phyloP scores from a whole-genome alignment of 2,113 vertebrate genomes.

The Pterocles burchelli region DNA sequence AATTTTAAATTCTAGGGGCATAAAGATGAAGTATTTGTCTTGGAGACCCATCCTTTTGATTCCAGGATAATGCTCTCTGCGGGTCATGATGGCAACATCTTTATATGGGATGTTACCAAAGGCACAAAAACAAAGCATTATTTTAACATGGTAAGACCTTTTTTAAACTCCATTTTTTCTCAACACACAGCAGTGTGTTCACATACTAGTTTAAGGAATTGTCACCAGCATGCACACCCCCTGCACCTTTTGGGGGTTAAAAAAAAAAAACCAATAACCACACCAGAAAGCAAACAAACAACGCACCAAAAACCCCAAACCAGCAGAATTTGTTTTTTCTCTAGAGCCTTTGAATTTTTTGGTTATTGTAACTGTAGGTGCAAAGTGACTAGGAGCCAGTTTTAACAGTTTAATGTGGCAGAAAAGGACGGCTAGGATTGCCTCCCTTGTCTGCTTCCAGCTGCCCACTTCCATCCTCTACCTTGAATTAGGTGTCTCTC shows the following conservation, averaged over 20 bases:
- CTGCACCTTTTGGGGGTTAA: rapidly evolving
- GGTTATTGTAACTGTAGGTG: neutral
- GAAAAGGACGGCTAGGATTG: neutral
- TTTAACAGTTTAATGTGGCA: neutral
- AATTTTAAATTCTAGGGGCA: constrained; percentile 84
- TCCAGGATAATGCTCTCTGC: constrained; percentile 95
- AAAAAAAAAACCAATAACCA: neutral
- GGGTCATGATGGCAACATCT: constrained; percentile 94
- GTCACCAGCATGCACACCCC: neutral
- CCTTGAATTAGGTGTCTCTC: neutral
- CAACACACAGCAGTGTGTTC: neutral
- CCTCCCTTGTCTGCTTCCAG: neutral
- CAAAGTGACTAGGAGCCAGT: neutral
- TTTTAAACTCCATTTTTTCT: neutral
- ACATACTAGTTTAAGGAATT: neutral
- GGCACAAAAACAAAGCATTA: constrained; percentile 91
- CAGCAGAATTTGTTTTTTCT: neutral
- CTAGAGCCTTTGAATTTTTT: neutral
- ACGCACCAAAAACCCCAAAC: neutral
- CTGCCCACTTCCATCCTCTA: neutral
- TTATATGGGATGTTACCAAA: constrained; percentile 93
- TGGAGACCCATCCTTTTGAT: constrained; percentile 97
- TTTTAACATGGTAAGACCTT: constrained; percentile 90
- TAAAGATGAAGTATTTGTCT: constrained; percentile 95
- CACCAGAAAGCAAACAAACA: neutral